These are phyloP conservation scores for Ichneumon xanthorius DNA, from an alignment of 2,888 invertebrate genomes.

Conservation along the genomic window DNA sequence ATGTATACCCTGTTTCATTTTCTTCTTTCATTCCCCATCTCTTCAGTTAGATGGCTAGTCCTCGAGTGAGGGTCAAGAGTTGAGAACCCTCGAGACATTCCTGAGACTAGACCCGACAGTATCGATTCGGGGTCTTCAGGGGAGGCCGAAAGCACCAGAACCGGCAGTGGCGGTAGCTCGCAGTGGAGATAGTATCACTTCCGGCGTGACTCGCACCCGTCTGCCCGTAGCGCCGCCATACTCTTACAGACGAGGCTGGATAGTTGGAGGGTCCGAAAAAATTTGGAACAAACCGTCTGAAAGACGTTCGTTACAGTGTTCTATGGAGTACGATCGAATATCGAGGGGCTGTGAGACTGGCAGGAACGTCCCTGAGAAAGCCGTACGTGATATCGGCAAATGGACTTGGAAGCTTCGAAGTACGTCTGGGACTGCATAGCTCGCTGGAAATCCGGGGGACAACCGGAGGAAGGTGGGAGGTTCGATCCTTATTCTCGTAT, in stretches of 20 bases:
- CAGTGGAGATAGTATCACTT: conserved; percentile 66
- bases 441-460: conserved; percentile 19
- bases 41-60: conserved; percentile 39
- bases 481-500: conserved; percentile 71
- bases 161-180: conserved; percentile 57
- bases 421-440: conserved; percentile 28
- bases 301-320: conserved; percentile 58
- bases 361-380: conserved; percentile 37
- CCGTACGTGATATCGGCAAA: conserved; percentile 42
- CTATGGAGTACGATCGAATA: conserved; percentile 44
- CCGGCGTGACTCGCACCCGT: conserved; percentile 69
- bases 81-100: conserved; percentile 70
- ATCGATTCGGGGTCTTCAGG: conserved; percentile 65
- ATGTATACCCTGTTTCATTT: conserved; percentile 10
- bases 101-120: conserved; percentile 66
- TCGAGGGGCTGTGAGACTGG: conserved; percentile 31
- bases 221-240: conserved; percentile 49
- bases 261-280: conserved; percentile 52
- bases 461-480: conserved; percentile 42
- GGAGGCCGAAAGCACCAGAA: conserved; percentile 57
- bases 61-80: conserved; percentile 65
- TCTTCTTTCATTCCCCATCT: background rate
- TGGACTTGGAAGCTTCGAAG: conserved; percentile 47
- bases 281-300: conserved; percentile 65
- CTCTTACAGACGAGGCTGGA: conserved; percentile 26